Conservation (phyloP, 2,797 vertebrate genomes). For the Sandelia bainsii region DNA sequence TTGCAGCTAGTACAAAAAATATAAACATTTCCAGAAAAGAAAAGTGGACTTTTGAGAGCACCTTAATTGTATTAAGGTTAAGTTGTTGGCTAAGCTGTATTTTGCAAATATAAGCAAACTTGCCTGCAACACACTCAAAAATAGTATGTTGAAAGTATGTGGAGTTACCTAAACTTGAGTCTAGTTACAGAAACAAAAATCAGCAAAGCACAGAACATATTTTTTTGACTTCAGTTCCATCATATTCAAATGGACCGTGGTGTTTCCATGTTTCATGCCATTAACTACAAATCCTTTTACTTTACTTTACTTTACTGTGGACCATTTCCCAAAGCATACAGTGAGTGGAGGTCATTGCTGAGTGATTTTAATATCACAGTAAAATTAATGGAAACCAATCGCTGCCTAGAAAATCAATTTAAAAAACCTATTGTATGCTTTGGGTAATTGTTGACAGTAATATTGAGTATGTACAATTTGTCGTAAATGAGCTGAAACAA, state of each 20-base stretch:
- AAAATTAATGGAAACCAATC: constrained; percentile 22
- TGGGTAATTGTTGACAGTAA: constrained; percentile 1
- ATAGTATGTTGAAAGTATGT: background rate
- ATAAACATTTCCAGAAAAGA: too few species aligned
- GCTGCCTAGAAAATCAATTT: background rate
- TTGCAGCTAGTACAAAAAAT: too few species aligned
- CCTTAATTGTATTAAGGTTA: too few species aligned
- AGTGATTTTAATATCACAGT: constrained; percentile 11
- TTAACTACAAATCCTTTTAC: constrained; percentile 11
- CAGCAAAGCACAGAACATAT: background rate
- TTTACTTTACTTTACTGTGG: constrained; percentile 10
- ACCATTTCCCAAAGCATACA: constrained; percentile 22
- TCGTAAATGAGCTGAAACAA: constrained; percentile 14
- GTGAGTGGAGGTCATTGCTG: background rate
- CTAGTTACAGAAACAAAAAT: background rate
- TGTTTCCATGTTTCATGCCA: constrained; percentile 14
- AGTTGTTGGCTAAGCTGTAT: too few species aligned
- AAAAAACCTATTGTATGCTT: background rate
- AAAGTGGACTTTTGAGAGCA: too few species aligned
- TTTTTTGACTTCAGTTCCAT: background rate
- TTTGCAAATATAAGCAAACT: too few species aligned
- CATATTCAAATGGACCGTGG: constrained; percentile 1
- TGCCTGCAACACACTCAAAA: too few species aligned
- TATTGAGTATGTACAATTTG: background rate
- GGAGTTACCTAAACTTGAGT: background rate